Conservation (phyloP, 2,888 invertebrate genomes). For the Scaptomyza tumidula region DNA sequence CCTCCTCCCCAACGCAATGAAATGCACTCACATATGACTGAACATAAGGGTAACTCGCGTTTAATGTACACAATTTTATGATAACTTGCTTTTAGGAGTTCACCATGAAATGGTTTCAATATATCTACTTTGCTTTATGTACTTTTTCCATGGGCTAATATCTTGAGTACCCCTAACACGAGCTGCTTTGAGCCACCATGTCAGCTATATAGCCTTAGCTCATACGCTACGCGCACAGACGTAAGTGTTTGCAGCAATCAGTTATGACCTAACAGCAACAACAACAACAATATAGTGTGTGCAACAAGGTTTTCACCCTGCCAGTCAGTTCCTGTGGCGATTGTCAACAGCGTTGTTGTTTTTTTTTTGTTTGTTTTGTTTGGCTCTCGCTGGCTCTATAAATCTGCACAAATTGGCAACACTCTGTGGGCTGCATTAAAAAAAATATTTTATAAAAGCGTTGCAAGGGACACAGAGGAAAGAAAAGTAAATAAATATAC, state of each 20-base stretch:
- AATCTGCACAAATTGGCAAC: constrained; percentile 82
- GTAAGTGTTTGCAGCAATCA: constrained; percentile 76
- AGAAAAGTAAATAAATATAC: constrained; percentile 79
- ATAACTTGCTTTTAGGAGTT: neutral
- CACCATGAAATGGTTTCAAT: too few relatives aligned
- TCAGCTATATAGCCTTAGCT: constrained; percentile 9
- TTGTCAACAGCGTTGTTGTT: constrained; percentile 71
- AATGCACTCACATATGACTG: neutral
- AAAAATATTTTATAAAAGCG: constrained; percentile 79
- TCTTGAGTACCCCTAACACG: constrained; percentile 55
- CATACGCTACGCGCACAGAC: constrained; percentile 25
- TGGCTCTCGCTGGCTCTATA: constrained; percentile 59
- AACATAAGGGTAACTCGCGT: constrained; percentile 18
- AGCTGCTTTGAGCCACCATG: constrained; percentile 28
- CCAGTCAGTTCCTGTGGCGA: constrained; percentile 72
- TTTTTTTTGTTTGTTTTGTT: constrained; percentile 18
- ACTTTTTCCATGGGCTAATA: constrained; percentile 6
- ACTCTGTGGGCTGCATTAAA: constrained; percentile 79
- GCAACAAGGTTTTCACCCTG: constrained; percentile 42
- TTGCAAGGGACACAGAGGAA: constrained; percentile 70
- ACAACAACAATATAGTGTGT: constrained; percentile 8
- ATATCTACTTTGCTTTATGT: neutral
- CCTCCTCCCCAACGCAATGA: neutral
- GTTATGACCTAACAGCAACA: constrained; percentile 62
- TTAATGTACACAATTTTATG: neutral